Percentiles rank a stretch among this genome's conserved stretches.
Conservation (phyloP, 2,113 vertebrate genomes). For the Scalopus aquaticus region DNA sequence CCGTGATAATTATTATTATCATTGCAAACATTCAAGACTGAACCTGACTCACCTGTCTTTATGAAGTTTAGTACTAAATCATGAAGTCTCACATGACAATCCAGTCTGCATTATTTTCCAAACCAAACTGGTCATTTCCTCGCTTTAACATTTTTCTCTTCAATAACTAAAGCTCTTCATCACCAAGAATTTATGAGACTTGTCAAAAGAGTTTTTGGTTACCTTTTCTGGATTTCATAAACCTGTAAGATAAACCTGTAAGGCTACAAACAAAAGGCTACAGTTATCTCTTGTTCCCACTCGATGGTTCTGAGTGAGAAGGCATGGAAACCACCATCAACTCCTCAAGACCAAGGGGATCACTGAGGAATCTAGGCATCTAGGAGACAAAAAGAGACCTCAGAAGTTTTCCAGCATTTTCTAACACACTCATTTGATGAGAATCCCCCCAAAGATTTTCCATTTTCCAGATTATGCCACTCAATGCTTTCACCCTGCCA, state of each 20-base stretch:
- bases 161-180: conserved; percentile 47
- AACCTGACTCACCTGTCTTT: conserved; percentile 66
- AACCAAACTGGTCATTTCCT: conserved; percentile 5
- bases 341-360: not conserved
- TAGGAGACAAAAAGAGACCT: not conserved
- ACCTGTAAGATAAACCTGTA: not conserved
- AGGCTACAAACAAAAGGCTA: not conserved
- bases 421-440: not conserved
- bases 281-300: not conserved
- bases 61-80: conserved; percentile 50
- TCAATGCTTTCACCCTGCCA: not conserved
- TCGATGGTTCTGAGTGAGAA: not conserved
- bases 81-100: conserved; percentile 28
- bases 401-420: not conserved
- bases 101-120: conserved; percentile 43
- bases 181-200: not conserved
- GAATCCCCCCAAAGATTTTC: not conserved
- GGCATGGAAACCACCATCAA: not conserved
- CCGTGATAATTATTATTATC: conserved; percentile 55
- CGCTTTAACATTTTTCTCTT: conserved; percentile 39
- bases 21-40: conserved; percentile 59
- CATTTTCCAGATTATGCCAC: not conserved
- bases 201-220: not conserved
- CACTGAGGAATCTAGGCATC: not conserved
- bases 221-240: not conserved